A percentile compares a stretch with the other conserved stretches of the same genome.
Conservation (phyloP, 2,888 invertebrate genomes). For the Mythimna impura region DNA sequence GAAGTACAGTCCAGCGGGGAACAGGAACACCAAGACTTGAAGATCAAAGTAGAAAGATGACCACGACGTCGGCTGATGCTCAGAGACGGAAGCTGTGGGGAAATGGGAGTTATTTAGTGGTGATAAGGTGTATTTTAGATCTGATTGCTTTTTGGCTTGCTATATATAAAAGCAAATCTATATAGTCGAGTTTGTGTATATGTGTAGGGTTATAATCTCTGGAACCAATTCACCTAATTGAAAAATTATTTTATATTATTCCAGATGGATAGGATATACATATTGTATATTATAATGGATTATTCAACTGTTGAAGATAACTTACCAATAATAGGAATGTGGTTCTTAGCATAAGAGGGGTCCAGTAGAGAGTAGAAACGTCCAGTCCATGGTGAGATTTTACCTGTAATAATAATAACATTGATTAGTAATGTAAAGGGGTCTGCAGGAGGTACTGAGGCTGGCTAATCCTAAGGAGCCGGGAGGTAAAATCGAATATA, state of each 20-base stretch:
- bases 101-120: neutral
- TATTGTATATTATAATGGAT: too few relatives aligned
- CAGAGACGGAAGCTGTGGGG: constrained; percentile 95
- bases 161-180: neutral
- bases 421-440: neutral
- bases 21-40: constrained; percentile 98
- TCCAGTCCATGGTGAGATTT: constrained; percentile 99
- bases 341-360: constrained; percentile 99
- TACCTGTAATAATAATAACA: constrained; percentile 86
- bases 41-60: constrained; percentile 99
- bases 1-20: constrained; percentile 99
- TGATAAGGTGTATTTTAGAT: constrained; percentile 11
- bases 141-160: neutral
- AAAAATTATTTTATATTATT: too few relatives aligned
- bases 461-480: too few relatives aligned
- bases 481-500: too few relatives aligned
- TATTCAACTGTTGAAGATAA: constrained; percentile 9
- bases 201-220: too few relatives aligned
- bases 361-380: constrained; percentile 98
- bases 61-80: constrained; percentile 99
- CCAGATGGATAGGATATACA: too few relatives aligned
- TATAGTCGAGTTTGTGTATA: too few relatives aligned
- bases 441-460: too few relatives aligned
- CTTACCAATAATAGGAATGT: constrained; percentile 98
- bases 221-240: too few relatives aligned